Evolutionary conservation across 1,140 invertebrate species (phyloP).

Genomic region (Ctenoplectra terminalis): DNA sequence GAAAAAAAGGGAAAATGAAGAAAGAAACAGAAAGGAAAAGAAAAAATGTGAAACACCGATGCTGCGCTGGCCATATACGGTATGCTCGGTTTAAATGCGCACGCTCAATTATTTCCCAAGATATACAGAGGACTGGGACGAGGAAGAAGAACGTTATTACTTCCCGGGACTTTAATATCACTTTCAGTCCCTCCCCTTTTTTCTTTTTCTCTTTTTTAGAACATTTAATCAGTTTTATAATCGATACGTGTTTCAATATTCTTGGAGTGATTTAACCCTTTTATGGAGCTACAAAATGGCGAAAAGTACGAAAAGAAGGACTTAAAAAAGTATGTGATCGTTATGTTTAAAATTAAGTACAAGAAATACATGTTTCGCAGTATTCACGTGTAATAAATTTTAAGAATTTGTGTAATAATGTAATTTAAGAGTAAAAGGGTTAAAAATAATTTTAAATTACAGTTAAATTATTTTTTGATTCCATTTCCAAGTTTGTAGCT

Average conservation of each 20-base stretch:
- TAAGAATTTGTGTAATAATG: too few relatives aligned
- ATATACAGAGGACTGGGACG: neutral
- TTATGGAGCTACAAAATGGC: too few relatives aligned
- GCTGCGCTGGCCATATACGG: constrained; percentile 1
- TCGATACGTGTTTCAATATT: neutral
- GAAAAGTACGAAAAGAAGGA: too few relatives aligned
- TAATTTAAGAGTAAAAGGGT: too few relatives aligned
- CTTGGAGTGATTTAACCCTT: neutral
- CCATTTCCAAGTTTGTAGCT: neutral
- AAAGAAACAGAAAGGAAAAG: neutral
- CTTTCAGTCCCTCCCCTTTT: neutral
- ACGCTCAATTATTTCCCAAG: constrained; percentile 45
- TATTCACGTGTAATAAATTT: too few relatives aligned
- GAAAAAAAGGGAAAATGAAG: neutral
- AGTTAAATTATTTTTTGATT: neutral
- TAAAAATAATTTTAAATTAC: neutral
- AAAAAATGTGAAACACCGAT: constrained; percentile 33
- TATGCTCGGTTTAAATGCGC: constrained; percentile 26
- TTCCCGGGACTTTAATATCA: constrained; percentile 10
- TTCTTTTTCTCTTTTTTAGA: neutral
- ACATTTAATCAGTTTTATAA: constrained; percentile 17
- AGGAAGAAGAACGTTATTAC: neutral
- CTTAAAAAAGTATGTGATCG: too few relatives aligned
- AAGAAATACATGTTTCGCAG: too few relatives aligned
- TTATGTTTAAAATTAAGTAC: too few relatives aligned